Conservation (phyloP, 2,797 vertebrate species). For the Adelosebastes latens region DNA sequence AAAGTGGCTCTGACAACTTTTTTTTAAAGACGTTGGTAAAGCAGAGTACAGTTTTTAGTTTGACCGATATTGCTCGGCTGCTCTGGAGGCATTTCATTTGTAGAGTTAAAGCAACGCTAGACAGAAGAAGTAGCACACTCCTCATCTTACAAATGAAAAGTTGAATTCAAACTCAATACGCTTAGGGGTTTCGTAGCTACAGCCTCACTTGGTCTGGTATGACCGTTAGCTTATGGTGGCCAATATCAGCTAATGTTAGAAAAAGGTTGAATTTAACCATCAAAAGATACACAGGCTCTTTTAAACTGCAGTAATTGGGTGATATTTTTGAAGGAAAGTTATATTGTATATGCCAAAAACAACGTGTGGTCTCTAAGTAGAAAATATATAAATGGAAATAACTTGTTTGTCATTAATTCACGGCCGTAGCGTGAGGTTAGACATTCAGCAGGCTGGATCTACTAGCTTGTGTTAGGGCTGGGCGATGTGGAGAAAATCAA, state of each 20-base stretch:
- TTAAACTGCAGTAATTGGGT: too few species aligned
- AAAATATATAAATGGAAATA: too few species aligned
- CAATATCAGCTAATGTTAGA: background rate
- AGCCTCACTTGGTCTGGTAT: background rate
- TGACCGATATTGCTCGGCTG: background rate
- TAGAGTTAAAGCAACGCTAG: background rate
- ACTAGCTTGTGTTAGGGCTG: too few species aligned
- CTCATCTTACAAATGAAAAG: background rate
- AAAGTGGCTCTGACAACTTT: background rate
- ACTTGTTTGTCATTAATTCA: too few species aligned
- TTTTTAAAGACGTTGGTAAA: background rate
- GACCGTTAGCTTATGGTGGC: background rate
- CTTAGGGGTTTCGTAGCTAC: background rate
- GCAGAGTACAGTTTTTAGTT: background rate
- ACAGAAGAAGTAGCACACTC: background rate
- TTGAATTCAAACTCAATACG: background rate
- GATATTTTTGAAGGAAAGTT: too few species aligned
- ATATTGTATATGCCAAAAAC: too few species aligned
- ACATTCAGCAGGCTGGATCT: too few species aligned
- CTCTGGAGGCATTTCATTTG: background rate
- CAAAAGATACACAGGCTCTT: too few species aligned
- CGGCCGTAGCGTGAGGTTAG: too few species aligned
- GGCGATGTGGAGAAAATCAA: too few species aligned
- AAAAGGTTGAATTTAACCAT: background rate
- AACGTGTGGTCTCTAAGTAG: too few species aligned